Evolutionary conservation across 1,140 invertebrate species (phyloP), one percentile per base, ranked within the genome.

Genomic region (Callitettix versicolor): DNA sequence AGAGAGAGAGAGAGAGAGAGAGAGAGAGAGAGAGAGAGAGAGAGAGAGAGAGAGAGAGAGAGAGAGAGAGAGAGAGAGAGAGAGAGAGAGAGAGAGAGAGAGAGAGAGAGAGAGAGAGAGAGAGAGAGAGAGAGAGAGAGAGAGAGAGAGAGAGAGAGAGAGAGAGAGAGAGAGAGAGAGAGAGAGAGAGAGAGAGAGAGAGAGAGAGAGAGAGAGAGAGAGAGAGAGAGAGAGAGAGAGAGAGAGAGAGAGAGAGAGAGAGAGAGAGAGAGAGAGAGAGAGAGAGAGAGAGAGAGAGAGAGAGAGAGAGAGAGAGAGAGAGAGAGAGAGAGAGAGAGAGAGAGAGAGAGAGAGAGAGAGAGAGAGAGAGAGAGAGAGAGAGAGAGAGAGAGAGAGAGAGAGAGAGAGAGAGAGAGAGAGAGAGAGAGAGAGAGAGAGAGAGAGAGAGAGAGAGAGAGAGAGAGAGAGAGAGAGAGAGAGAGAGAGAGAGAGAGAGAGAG

Each of bases 1-100:
- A 44, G 42, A 44, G 42, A 44, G 42, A 44, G 42, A 44, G 42
- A 44, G 42, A 44, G 42, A 44, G 42, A 44, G 42, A 44, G 42
- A 44, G 42, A 44, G 42, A 44, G 42, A 44, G 42, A 44, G 42
- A 44, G 42, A 18, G 42, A 44, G 42, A 18, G 42, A 44, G 42
- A 44, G 42, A 42, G 15, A 9, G 41, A 42, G 41, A 42, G 41
- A 42, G 41, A 42, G 7, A 9, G 41, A 42, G 41, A 9, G 41
- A 42, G 41, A 42, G 41, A 42, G 41, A 9, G 41, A 42, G 41
- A 42, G 41, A 42, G 41, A 42, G 41, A 42, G 41, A 42, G 41
- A 42, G 41, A 42, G 41, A 42, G 41, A 42, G 41, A 42, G 41
- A 42, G 41, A 42, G 41, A 42, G 41, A 42, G 41, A 42, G 41